Conservation (phyloP, 2,888 invertebrate species). For the Coleophora deauratella region DNA sequence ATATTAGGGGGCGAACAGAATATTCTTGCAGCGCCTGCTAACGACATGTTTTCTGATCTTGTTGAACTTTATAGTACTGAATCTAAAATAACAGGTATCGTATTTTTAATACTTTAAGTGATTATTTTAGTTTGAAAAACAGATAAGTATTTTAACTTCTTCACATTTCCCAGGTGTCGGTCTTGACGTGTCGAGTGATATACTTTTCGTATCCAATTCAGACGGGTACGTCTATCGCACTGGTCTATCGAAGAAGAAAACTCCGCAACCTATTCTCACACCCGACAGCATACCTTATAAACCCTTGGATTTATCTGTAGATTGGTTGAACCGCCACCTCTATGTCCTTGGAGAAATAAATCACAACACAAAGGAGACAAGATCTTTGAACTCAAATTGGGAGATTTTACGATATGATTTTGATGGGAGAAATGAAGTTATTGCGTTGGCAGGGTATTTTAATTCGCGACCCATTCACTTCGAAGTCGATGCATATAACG, state of each 20-base stretch:
- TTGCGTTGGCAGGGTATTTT: constrained; percentile 79
- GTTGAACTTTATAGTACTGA: constrained; percentile 77
- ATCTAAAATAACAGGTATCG: constrained; percentile 54
- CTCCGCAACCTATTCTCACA: constrained; percentile 66
- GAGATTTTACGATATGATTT: constrained; percentile 85
- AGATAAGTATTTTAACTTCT: neutral
- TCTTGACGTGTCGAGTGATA: constrained; percentile 81
- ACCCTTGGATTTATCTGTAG: constrained; percentile 84
- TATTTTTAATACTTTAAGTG: neutral
- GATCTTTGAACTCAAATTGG: constrained; percentile 67
- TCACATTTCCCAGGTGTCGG: constrained; percentile 77
- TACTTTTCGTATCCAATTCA: constrained; percentile 85
- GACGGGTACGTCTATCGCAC: constrained; percentile 77
- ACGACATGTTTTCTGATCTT: constrained; percentile 79
- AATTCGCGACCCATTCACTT: constrained; percentile 83
- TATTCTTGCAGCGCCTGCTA: constrained; percentile 78
- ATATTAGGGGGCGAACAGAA: constrained; percentile 81
- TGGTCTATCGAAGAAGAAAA: constrained; percentile 57
- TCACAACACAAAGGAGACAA: constrained; percentile 47
- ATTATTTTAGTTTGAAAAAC: too few species aligned
- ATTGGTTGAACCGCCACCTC: constrained; percentile 91
- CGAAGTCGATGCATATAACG: constrained; percentile 94
- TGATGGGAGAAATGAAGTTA: constrained; percentile 80
- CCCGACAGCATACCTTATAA: constrained; percentile 75
- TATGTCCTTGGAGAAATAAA: constrained; percentile 86